phyloP scores from a whole-genome alignment of 2,888 invertebrate species.

The Drosophila prolongata region DNA sequence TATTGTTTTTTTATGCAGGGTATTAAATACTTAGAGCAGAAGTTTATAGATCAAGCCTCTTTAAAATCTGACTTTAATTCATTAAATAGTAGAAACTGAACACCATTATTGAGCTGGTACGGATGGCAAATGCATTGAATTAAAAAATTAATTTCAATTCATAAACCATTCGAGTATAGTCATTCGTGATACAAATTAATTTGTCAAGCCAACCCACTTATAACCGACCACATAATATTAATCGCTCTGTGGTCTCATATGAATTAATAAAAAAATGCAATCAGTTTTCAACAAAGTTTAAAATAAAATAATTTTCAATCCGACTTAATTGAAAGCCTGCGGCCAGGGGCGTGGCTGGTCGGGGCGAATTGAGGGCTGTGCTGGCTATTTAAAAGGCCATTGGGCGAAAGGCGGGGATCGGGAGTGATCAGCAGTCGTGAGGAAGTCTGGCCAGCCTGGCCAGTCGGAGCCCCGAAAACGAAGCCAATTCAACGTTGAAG shows the following conservation, averaged over 20 bases:
- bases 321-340: slow-evolving; percentile 9
- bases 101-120: too few relatives aligned
- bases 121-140: not conserved
- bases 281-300: slow-evolving; percentile 13
- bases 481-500: slow-evolving; percentile 10
- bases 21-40: too few relatives aligned
- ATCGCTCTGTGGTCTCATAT: not conserved
- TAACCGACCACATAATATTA: not conserved
- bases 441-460: not conserved
- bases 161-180: not conserved
- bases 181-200: not conserved
- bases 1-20: too few relatives aligned
- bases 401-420: slow-evolving; percentile 25
- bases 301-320: slow-evolving; percentile 11
- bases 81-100: too few relatives aligned
- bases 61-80: not conserved
- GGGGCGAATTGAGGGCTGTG: slow-evolving; percentile 36
- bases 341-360: slow-evolving; percentile 31
- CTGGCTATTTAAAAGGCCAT: slow-evolving; percentile 66
- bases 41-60: not conserved
- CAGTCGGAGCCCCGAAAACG: slow-evolving; percentile 10
- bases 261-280: slow-evolving; percentile 5
- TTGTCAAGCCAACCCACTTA: not conserved
- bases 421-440: slow-evolving; percentile 1
- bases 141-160: not conserved